Evolutionary conservation across 2,113 vertebrate species (phyloP).

Genomic region (Stictonetta naevosa): DNA sequence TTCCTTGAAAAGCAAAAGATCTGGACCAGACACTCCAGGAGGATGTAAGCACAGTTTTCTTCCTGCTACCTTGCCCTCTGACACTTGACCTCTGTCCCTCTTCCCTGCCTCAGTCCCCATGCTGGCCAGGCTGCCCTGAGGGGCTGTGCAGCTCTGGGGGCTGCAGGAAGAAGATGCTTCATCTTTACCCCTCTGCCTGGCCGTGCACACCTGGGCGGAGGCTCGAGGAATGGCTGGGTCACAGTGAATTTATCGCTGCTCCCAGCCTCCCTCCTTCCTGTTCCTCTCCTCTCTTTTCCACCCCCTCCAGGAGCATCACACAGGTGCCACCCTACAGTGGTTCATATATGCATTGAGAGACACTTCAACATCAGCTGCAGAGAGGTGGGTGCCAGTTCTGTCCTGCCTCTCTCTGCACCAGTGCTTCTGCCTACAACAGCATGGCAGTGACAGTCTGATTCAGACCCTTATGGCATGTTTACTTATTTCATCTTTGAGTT

Average conservation of each 20-base stretch:
- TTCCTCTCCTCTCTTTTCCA: background rate
- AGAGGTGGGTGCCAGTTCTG: background rate
- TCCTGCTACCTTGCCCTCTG: background rate
- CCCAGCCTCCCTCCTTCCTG: background rate
- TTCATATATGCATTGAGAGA: background rate
- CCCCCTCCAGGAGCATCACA: background rate
- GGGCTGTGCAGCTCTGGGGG: background rate
- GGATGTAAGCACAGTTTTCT: background rate
- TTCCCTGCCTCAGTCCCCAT: background rate
- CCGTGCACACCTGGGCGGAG: rapidly evolving
- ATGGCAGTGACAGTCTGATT: background rate
- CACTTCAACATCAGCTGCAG: background rate
- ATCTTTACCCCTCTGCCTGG: background rate
- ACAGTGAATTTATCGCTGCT: background rate
- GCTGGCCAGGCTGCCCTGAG: background rate
- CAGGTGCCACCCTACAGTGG: background rate
- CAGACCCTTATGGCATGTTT: background rate
- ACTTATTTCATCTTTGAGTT: background rate
- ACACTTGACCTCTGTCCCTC: background rate
- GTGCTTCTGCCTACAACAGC: background rate
- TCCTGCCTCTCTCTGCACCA: background rate
- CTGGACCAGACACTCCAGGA: background rate
- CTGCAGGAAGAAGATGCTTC: background rate
- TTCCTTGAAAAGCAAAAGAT: background rate
- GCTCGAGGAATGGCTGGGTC: background rate